These are phyloP conservation scores for Pogonus chalceus DNA, from an alignment of 1,140 invertebrate genomes.

Conservation along the genomic window DNA sequence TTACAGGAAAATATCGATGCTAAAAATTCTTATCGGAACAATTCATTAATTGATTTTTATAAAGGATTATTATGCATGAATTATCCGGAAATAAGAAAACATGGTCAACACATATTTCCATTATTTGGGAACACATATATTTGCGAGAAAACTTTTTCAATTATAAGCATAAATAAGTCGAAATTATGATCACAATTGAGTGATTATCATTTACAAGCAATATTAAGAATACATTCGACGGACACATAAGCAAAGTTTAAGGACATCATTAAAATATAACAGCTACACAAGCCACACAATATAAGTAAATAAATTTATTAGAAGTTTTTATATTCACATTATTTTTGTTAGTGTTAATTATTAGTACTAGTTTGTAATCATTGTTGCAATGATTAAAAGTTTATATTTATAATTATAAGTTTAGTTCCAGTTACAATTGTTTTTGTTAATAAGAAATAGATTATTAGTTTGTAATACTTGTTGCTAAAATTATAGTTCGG, in stretches of 20 bases:
- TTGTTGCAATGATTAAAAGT: too few relatives aligned
- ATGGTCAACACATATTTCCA: not conserved
- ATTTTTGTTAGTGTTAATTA: too few relatives aligned
- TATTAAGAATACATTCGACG: not conserved
- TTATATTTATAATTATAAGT: too few relatives aligned
- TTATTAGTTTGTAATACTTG: too few relatives aligned
- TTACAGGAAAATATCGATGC: not conserved
- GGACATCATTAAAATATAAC: not conserved
- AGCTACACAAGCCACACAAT: not conserved
- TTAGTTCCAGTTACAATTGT: too few relatives aligned
- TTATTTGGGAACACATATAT: not conserved
- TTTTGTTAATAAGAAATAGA: too few relatives aligned
- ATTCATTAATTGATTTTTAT: not conserved
- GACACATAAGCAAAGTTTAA: not conserved
- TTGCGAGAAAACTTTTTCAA: too few relatives aligned
- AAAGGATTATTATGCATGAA: not conserved
- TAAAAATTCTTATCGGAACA: not conserved
- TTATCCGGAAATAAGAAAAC: not conserved
- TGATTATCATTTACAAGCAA: not conserved
- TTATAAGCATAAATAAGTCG: too few relatives aligned
- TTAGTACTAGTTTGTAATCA: too few relatives aligned
- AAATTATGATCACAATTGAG: too few relatives aligned
- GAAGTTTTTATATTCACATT: too few relatives aligned
- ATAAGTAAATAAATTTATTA: not conserved
- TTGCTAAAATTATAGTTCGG: too few relatives aligned